Evolutionary conservation across 2,888 invertebrate species (phyloP).

Genomic region (Unio delphinus): DNA sequence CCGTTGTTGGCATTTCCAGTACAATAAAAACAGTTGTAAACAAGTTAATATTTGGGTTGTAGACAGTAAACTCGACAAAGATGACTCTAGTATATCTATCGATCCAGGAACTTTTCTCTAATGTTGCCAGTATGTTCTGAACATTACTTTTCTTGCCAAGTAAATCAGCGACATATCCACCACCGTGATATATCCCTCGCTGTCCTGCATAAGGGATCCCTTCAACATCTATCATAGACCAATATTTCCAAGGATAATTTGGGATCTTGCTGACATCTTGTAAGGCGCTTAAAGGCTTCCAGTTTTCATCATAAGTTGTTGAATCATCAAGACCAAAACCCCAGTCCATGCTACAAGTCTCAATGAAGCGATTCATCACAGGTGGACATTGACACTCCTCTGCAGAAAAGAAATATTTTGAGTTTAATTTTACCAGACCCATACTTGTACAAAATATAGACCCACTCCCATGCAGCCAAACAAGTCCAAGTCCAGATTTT

Average conservation of each 20-base stretch:
- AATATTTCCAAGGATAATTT: constrained; percentile 47
- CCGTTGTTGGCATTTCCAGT: constrained; percentile 48
- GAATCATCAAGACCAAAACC: constrained; percentile 35
- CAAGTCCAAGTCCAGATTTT: too few relatives aligned
- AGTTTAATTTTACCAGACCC: background rate
- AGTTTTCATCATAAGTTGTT: constrained; percentile 30
- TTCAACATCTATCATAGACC: constrained; percentile 34
- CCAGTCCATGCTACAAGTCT: constrained; percentile 40
- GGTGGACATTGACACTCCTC: constrained; percentile 30
- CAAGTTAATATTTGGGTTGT: constrained; percentile 55
- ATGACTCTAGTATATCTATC: constrained; percentile 47
- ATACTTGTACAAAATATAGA: too few relatives aligned
- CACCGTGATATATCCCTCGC: constrained; percentile 49
- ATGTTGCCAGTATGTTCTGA: constrained; percentile 14
- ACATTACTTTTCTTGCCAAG: constrained; percentile 39
- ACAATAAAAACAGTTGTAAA: constrained; percentile 45
- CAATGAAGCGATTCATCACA: constrained; percentile 22
- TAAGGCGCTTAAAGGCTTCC: constrained; percentile 16
- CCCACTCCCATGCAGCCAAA: too few relatives aligned
- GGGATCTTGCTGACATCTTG: background rate
- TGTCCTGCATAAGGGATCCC: constrained; percentile 52
- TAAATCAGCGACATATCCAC: constrained; percentile 51
- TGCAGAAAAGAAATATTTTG: constrained; percentile 10
- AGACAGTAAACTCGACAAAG: constrained; percentile 53
- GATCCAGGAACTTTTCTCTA: constrained; percentile 40